These are phyloP conservation scores for Liparis tanakae DNA, from an alignment of 2,797 vertebrate genomes.

Conservation along the genomic window DNA sequence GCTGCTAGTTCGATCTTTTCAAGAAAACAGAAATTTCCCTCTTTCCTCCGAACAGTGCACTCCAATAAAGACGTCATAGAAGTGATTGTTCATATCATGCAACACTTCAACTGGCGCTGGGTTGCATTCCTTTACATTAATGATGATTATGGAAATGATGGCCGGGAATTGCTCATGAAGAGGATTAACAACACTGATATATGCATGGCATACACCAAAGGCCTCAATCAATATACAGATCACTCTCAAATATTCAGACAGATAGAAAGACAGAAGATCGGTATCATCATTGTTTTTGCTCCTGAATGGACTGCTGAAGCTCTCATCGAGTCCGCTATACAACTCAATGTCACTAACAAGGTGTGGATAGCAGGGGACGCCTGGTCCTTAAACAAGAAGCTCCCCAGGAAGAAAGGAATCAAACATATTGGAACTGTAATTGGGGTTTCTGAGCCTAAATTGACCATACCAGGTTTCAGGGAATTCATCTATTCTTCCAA, in stretches of 20 bases:
- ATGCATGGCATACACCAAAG: constrained; percentile 82
- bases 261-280: constrained; percentile 65
- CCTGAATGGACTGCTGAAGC: background rate
- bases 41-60: constrained; percentile 86
- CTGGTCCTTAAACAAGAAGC: constrained; percentile 78
- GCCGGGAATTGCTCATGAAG: constrained; percentile 67
- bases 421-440: constrained; percentile 80
- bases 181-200: constrained; percentile 51
- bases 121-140: constrained; percentile 82
- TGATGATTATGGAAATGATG: constrained; percentile 73
- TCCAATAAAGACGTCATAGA: constrained; percentile 79
- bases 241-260: constrained; percentile 62
- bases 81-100: constrained; percentile 80
- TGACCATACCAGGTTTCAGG: constrained; percentile 72
- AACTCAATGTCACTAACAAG: constrained; percentile 77
- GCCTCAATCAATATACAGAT: constrained; percentile 25
- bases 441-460: constrained; percentile 75
- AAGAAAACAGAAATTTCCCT: constrained; percentile 73
- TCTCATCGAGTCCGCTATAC: constrained; percentile 79
- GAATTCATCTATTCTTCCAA: constrained; percentile 69
- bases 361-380: constrained; percentile 88
- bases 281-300: constrained; percentile 80
- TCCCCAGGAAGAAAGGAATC: constrained; percentile 73
- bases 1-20: constrained; percentile 69
- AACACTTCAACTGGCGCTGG: constrained; percentile 87